These are phyloP conservation scores for Hydrochoerus hydrochaeris DNA, from an alignment of 2,113 vertebrate species.

Conservation along the genomic window DNA sequence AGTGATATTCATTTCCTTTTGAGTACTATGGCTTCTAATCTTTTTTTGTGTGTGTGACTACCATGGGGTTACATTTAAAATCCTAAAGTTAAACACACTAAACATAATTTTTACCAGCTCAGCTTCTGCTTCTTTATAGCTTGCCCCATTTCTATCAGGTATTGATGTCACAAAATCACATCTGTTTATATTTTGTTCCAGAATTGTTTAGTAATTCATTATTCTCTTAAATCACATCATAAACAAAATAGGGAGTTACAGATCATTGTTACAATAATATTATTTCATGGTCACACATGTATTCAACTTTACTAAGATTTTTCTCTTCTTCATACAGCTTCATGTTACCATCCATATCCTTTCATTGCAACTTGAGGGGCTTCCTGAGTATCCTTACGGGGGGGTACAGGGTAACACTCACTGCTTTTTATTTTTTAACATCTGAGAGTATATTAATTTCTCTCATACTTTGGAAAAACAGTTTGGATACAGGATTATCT, in stretches of 20 bases:
- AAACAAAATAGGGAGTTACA: neutral
- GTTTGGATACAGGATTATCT: neutral
- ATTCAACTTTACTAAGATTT: neutral
- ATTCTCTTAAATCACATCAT: neutral
- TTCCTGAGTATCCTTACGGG: neutral
- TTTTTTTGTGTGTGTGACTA: neutral
- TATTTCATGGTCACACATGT: neutral
- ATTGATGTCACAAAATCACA: neutral
- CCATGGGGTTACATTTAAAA: neutral
- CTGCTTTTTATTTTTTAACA: no score
- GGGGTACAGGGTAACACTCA: neutral
- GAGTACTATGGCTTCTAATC: neutral
- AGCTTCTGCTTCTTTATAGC: neutral
- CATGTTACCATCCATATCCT: neutral
- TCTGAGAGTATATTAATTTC: neutral
- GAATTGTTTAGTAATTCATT: neutral
- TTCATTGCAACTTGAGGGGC: neutral
- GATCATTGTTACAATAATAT: no score
- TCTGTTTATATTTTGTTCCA: neutral
- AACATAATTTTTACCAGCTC: neutral
- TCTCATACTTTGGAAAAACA: neutral
- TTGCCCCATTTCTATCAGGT: neutral
- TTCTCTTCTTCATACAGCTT: neutral
- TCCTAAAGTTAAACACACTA: neutral
- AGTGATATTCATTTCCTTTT: neutral